phyloP scores from a whole-genome alignment of 1,140 invertebrate genomes.

The Drosophila lacertosa region DNA sequence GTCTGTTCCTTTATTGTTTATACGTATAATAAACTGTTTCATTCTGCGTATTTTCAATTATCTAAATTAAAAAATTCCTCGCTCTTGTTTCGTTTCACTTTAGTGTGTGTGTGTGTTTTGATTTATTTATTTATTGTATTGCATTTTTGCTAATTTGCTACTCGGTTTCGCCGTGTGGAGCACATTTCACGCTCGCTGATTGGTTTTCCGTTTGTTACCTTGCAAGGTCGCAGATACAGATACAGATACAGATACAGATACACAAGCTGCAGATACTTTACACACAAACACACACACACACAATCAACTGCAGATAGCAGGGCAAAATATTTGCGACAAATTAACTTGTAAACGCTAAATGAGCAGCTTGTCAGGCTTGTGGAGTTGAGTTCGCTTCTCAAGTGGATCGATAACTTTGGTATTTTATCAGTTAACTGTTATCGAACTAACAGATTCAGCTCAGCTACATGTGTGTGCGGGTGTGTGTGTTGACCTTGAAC shows the following conservation, averaged over 20 bases:
- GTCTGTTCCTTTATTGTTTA: constrained; percentile 8
- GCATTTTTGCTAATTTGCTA: constrained; percentile 61
- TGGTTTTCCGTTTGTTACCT: constrained; percentile 61
- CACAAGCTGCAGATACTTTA: not conserved
- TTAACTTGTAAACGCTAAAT: constrained; percentile 60
- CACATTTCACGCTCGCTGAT: constrained; percentile 61
- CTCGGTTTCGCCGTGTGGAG: constrained; percentile 25
- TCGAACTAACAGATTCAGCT: constrained; percentile 26
- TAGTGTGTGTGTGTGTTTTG: constrained; percentile 35
- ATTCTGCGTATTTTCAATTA: constrained; percentile 59
- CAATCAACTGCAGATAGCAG: constrained; percentile 7
- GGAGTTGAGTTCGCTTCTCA: constrained; percentile 15
- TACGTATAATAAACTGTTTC: constrained; percentile 53
- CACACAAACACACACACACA: constrained; percentile 37
- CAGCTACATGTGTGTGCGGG: constrained; percentile 8
- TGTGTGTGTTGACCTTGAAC: constrained; percentile 38
- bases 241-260: not conserved
- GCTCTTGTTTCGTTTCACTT: constrained; percentile 49
- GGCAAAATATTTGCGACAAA: constrained; percentile 54
- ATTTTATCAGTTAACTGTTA: constrained; percentile 66
- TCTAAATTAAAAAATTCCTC: constrained; percentile 80
- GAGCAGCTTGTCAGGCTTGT: constrained; percentile 6
- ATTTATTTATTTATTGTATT: constrained; percentile 51
- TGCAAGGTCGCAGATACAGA: constrained; percentile 55
- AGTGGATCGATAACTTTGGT: constrained; percentile 54